phyloP scores from a whole-genome alignment of 1,140 invertebrate species.

The Saccostrea echinata region DNA sequence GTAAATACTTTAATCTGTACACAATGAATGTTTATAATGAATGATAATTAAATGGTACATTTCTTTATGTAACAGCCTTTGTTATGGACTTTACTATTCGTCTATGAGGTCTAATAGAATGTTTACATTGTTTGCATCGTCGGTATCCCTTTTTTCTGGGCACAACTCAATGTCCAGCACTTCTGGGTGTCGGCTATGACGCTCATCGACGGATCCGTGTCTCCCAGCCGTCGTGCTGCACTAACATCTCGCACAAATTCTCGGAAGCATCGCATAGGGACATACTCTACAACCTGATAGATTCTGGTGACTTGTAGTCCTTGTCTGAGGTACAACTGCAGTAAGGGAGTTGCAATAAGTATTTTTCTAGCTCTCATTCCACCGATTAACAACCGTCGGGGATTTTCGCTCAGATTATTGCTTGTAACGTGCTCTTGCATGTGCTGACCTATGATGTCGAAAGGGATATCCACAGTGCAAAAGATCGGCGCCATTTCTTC shows the following conservation, averaged over 20 bases:
- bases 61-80: not conserved
- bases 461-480: slow-evolving; percentile 47
- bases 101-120: not conserved
- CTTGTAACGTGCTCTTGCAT: slow-evolving; percentile 56
- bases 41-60: not conserved
- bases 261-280: slow-evolving; percentile 52
- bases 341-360: slow-evolving; percentile 58
- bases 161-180: slow-evolving; percentile 9
- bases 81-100: not conserved
- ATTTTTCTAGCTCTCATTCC: slow-evolving; percentile 59
- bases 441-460: slow-evolving; percentile 48
- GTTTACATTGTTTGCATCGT: not conserved
- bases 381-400: slow-evolving; percentile 54
- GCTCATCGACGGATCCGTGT: slow-evolving; percentile 47
- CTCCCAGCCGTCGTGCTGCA: slow-evolving; percentile 57
- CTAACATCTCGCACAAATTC: slow-evolving; percentile 60
- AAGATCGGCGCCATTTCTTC: slow-evolving; percentile 54
- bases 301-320: slow-evolving; percentile 58
- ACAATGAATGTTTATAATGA: not conserved
- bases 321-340: slow-evolving; percentile 65
- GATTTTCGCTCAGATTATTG: slow-evolving; percentile 50
- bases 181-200: slow-evolving; percentile 65
- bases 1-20: slow-evolving; percentile 2
- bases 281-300: slow-evolving; percentile 65
- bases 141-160: not conserved